phyloP scores from a whole-genome alignment of 2,113 vertebrate genomes.

The Ondatra zibethicus region DNA sequence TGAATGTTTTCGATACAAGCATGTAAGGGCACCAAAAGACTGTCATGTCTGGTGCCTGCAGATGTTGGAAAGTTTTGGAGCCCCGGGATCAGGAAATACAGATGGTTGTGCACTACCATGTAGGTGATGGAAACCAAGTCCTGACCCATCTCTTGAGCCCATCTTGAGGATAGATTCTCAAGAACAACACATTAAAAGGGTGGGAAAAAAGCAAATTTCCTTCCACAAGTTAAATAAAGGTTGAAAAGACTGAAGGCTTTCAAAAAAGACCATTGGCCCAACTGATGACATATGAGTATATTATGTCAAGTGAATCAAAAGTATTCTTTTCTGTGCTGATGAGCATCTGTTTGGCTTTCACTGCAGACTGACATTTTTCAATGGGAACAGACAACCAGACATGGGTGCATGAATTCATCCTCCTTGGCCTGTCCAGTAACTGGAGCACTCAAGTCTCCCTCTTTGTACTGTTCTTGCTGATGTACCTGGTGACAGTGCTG shows the following conservation, averaged over 20 bases:
- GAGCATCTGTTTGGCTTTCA: background rate
- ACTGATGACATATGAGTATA: background rate
- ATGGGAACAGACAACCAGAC: conserved; percentile 63
- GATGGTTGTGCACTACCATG: no score
- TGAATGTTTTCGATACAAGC: background rate
- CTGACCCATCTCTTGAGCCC: background rate
- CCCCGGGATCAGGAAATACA: background rate
- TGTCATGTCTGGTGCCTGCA: background rate
- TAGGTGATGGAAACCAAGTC: background rate
- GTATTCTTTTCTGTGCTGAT: background rate
- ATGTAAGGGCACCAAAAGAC: background rate
- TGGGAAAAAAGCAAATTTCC: background rate
- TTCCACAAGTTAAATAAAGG: background rate
- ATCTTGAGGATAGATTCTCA: background rate
- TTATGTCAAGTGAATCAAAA: background rate
- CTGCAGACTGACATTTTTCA: background rate
- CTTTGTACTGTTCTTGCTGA: conserved; percentile 60
- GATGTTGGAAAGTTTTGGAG: background rate
- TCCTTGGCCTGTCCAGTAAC: conserved; percentile 65
- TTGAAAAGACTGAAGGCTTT: background rate
- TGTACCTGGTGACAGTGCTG: conserved; percentile 54
- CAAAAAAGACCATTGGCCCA: background rate
- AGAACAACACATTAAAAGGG: background rate
- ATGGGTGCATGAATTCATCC: conserved; percentile 64
- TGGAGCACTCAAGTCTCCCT: conserved; percentile 27